Base-by-base conservation (phyloP, 53 echinoderm and acorn worm species). In the Temnopleurus reevesii region DNA sequence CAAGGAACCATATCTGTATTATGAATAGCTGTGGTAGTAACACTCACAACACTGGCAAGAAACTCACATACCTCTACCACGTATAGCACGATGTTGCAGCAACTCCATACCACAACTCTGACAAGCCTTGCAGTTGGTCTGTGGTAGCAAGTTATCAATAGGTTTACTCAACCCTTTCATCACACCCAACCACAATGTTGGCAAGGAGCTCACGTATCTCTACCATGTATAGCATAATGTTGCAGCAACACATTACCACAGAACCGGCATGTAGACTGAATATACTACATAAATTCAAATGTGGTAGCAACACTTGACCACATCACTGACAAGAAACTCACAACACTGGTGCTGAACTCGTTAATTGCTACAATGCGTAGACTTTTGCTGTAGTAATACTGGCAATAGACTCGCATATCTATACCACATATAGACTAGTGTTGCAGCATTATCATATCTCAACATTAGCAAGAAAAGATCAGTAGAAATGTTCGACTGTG, bases 101-200 rank as follows among this genome's bases (percentile, higher is more conserved):
- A 51, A n/a, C n/a, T n/a, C 53, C 15, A 51, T 8, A 10, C 15
- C 15, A 15, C 53, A 51, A 51, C 9, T 51, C 1, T 99, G 96
- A 77, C 12, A 92, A 17, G 91, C 94, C 28, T 94, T 96, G 90
- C 92, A 84, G 84, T 26, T 91, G 12, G 94, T 95, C 12, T 99
- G 96, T 91, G 99, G 99, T 46, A 93, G 92, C 71, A 91, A 44
- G 59, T 81, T 99, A 76, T 93, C 92, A 4, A 5, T 99, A 15
- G 86, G 65, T 7, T 99, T 95, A 96, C 89, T 99, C 35, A 95
- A 92, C 79, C 99, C 99, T 7, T 91, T 99, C 30, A 76, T 89
- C 59, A 90, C 93, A 18, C 99, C 99, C 7, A 93, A 96, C 58
- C 86, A 77, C 18, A 76, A 86, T 46, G 92, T 81, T 80, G 99